Percentiles rank a stretch among this genome's conserved stretches.
phyloP scores from a whole-genome alignment of 1,140 invertebrate species.

The Penaeus vannamei region DNA sequence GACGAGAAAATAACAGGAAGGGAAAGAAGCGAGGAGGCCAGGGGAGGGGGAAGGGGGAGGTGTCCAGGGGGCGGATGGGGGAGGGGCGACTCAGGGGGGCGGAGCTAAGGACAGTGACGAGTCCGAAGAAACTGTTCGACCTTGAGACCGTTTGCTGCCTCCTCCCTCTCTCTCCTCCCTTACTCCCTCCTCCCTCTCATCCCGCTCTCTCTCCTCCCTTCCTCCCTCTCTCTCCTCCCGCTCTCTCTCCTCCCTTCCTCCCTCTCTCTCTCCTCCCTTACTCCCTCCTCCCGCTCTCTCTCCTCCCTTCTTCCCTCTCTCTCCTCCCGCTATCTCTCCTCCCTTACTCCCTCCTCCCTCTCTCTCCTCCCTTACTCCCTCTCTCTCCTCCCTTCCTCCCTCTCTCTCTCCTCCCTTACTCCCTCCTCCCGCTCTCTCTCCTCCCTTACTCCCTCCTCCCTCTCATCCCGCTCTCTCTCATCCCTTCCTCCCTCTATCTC shows the following conservation, averaged over 20 bases:
- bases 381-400: no score
- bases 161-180: no score
- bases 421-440: neutral
- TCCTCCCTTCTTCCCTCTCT: neutral
- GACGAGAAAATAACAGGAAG: neutral
- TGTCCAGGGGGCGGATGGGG: neutral
- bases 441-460: no score
- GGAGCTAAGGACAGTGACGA: neutral
- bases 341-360: no score
- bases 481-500: neutral
- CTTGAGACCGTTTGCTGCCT: neutral
- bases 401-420: no score
- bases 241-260: no score
- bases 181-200: neutral
- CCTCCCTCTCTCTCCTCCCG: no score
- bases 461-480: neutral
- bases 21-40: neutral
- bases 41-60: neutral
- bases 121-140: neutral
- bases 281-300: neutral
- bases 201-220: no score
- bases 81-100: neutral
- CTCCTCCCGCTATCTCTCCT: no score
- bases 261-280: no score
- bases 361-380: no score